A percentile compares a stretch with the other conserved stretches of the same genome.
These are phyloP conservation scores for Hydrozoanthus tunicans DNA, from an alignment of 64 coral and sea anemone species.

Conservation along the genomic window DNA sequence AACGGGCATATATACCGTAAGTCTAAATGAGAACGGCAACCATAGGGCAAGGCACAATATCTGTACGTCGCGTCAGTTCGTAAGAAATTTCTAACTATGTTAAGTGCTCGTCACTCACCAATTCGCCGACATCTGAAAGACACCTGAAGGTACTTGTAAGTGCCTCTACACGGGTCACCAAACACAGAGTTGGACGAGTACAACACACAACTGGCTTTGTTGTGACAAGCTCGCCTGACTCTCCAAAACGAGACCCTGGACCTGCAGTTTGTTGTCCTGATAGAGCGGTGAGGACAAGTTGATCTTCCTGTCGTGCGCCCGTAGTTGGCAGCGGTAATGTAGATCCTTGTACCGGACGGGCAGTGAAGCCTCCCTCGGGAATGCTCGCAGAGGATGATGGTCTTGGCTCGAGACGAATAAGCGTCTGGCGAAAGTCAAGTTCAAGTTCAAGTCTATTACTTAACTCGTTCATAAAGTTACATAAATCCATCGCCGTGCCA, in stretches of 20 bases:
- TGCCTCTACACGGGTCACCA: conserved; percentile 4
- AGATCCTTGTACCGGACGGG: not conserved
- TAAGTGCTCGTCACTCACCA: not conserved
- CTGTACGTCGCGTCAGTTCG: no score
- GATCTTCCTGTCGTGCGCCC: conserved; percentile 19
- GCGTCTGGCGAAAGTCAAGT: not conserved
- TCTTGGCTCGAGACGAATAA: conserved; percentile 8
- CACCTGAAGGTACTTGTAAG: not conserved
- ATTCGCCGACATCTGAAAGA: conserved; percentile 1
- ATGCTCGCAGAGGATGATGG: conserved; percentile 18
- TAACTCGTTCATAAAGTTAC: no score
- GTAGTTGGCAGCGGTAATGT: conserved; percentile 17
- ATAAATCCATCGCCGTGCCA: no score
- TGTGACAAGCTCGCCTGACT: not conserved
- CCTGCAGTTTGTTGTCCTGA: conserved; percentile 29
- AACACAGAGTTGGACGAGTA: not conserved
- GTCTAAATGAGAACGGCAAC: no score
- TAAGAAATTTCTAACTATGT: not conserved
- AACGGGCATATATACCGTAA: no score
- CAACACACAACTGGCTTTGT: not conserved
- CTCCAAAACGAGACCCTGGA: not conserved
- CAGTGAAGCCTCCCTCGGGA: not conserved
- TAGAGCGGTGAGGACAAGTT: not conserved
- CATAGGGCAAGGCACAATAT: no score
- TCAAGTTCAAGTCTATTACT: not conserved